These are phyloP conservation scores for Sebastes matsubarae DNA, from an alignment of 2,797 vertebrate genomes.

Conservation along the genomic window DNA sequence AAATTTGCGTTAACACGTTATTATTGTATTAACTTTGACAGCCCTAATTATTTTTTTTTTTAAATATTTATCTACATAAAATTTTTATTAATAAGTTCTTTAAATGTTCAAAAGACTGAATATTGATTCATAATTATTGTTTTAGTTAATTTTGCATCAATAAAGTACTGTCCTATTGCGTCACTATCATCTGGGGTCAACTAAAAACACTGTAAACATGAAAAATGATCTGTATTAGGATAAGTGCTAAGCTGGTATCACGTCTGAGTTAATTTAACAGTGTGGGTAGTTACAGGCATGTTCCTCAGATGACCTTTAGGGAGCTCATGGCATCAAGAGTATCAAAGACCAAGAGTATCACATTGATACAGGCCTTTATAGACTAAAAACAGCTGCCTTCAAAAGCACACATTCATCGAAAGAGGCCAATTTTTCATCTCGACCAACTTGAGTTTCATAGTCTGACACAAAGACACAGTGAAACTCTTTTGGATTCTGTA, in stretches of 20 bases:
- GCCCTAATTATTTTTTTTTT: too few relatives aligned
- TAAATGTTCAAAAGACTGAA: background rate
- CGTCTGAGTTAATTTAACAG: background rate
- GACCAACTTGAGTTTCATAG: conserved; percentile 40
- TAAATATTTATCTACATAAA: too few relatives aligned
- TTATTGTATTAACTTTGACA: too few relatives aligned
- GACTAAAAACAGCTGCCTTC: conserved; percentile 54
- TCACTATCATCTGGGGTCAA: background rate
- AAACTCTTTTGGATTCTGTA: conserved; percentile 23
- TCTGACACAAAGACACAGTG: conserved; percentile 6
- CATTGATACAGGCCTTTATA: conserved; percentile 35
- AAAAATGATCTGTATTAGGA: conserved; percentile 1
- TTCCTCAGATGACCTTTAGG: conserved; percentile 46
- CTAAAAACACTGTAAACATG: background rate
- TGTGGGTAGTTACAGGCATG: background rate
- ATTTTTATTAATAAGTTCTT: too few relatives aligned
- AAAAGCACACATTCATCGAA: background rate
- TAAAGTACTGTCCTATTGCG: background rate
- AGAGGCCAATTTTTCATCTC: conserved; percentile 17
- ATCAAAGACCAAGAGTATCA: conserved; percentile 52
- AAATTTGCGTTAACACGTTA: too few relatives aligned
- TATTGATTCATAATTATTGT: background rate
- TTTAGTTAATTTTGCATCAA: background rate
- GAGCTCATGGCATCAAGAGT: conserved; percentile 19
- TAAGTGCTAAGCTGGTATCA: conserved; percentile 1